phyloP scores from a whole-genome alignment of 1,140 invertebrate species.

The Lepidurus arcticus region DNA sequence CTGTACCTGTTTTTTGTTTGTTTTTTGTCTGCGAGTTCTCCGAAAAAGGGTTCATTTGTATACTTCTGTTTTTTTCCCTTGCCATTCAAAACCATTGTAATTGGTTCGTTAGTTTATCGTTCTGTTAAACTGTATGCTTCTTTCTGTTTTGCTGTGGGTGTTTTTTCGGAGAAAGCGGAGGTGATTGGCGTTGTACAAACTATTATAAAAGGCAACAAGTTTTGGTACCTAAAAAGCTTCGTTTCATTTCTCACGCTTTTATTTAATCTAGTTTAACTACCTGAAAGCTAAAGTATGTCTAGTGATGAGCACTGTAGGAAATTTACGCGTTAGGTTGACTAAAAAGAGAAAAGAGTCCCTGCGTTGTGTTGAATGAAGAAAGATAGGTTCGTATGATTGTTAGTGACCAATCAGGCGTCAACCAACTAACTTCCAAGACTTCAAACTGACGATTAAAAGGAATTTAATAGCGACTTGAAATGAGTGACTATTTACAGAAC shows the following conservation, averaged over 20 bases:
- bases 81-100: constrained; percentile 10
- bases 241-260: neutral
- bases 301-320: too few relatives aligned
- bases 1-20: constrained; percentile 1
- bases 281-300: too few relatives aligned
- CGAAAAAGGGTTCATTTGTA: constrained; percentile 3
- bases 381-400: too few relatives aligned
- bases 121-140: constrained; percentile 8
- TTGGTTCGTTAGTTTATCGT: neutral
- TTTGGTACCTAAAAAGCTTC: neutral
- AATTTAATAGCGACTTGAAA: too few relatives aligned
- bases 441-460: too few relatives aligned
- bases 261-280: too few relatives aligned
- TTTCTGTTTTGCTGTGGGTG: constrained; percentile 15
- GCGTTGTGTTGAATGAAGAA: too few relatives aligned
- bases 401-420: too few relatives aligned
- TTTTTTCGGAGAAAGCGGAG: neutral
- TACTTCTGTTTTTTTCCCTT: neutral
- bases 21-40: neutral
- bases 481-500: too few relatives aligned
- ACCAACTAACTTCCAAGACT: too few relatives aligned
- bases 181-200: constrained; percentile 21
- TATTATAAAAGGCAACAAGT: constrained; percentile 15
- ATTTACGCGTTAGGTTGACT: too few relatives aligned
- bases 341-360: too few relatives aligned